Conservation (phyloP, 2,113 vertebrate genomes). For the Arenaria interpres region DNA sequence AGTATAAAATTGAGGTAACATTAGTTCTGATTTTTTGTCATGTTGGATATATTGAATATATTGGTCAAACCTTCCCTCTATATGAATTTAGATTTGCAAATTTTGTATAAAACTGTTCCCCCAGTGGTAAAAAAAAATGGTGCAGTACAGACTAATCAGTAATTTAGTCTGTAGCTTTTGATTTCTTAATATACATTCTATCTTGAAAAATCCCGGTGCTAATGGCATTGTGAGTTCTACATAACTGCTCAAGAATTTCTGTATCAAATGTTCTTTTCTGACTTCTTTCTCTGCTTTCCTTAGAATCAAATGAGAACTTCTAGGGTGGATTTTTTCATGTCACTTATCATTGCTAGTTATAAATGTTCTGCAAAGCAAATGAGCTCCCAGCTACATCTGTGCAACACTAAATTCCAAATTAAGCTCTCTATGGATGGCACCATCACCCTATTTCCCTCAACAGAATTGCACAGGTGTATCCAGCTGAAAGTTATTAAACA, state of each 20-base stretch:
- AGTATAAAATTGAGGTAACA: neutral
- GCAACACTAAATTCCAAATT: neutral
- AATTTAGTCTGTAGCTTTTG: neutral
- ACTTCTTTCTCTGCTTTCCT: neutral
- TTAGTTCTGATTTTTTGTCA: neutral
- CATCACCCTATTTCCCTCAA: neutral
- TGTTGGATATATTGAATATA: neutral
- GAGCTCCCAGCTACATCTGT: neutral
- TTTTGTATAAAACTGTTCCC: neutral
- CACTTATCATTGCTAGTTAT: neutral
- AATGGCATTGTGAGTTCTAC: neutral
- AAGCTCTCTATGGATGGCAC: neutral
- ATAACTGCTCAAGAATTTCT: neutral
- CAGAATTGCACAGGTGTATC: neutral
- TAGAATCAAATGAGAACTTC: neutral
- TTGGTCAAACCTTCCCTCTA: neutral
- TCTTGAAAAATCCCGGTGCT: neutral
- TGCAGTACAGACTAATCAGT: neutral
- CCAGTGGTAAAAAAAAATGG: neutral
- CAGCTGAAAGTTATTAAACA: slow-evolving; percentile 28
- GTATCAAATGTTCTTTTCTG: neutral
- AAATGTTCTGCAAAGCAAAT: neutral
- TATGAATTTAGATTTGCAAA: neutral
- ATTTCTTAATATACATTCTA: neutral
- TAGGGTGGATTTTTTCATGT: neutral